Evolutionary conservation across 2,888 invertebrate species (phyloP), one percentile per base, ranked within the genome.

Genomic region (Phyto melanocephala): DNA sequence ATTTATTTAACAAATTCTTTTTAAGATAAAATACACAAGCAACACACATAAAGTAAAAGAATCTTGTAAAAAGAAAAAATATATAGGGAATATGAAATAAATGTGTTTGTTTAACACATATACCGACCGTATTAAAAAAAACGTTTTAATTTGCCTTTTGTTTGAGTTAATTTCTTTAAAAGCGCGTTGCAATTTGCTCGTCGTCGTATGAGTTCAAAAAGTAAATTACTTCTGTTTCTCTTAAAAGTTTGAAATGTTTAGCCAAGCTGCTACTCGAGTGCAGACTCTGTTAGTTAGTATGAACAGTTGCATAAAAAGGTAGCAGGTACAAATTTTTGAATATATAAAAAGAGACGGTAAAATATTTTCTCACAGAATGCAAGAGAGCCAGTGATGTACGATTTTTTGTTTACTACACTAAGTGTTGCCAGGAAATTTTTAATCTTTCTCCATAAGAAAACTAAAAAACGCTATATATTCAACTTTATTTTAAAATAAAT

Each of bases 161-260:
- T 65, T 35, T 58, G 37, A 22, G n/a, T n/a, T 28, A 3, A 40
- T 37, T 71, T 60, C 15, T 56, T 28, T 24, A n/a, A 63, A 74
- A 74, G 24, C 67, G 42, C 72, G 79, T 22, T 71, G 71, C 65
- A 81, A 58, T 45, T 52, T n/a, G 20, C 50, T 28, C 10, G 45
- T 20, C 71, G 81, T 81, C 54, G 37, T 75, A 67, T 10, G 24
- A 60, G 65, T 54, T 79, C 70, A 79, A 75, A 71, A 62, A 75
- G 75, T 67, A 71, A 82, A 79, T 54, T 70, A 79, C 79, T 70
- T 82, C 82, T 82, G 75, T 45, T 70, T 75, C 82, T 82, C 75
- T 82, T 58, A 65, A 79, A 54, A 35, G 52, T 50, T 70, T 42
- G 45, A 47, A 65, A 67, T 60, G 75, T 54, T 76, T 67, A 71